Conservation (phyloP, 2,888 invertebrate species). For the Dynastes hyllus region DNA sequence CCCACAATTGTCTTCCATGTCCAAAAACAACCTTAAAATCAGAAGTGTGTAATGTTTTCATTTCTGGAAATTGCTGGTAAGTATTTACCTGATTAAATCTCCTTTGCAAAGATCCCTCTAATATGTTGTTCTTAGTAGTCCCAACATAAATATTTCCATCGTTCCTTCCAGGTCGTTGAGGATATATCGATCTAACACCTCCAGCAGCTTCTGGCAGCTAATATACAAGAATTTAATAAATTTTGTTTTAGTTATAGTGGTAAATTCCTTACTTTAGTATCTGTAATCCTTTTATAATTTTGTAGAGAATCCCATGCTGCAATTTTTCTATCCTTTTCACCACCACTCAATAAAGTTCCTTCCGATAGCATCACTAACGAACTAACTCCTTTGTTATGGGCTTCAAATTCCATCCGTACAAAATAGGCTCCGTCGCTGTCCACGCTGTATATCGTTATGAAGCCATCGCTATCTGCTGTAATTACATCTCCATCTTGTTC, state of each 20-base stretch:
- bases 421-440: slow-evolving; percentile 93
- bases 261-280: slow-evolving; percentile 81
- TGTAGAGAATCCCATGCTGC: slow-evolving; percentile 94
- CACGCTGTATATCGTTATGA: slow-evolving; percentile 92
- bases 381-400: slow-evolving; percentile 91
- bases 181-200: slow-evolving; percentile 92
- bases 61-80: neutral
- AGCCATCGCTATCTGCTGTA: slow-evolving; percentile 93
- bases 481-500: slow-evolving; percentile 94
- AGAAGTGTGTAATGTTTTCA: slow-evolving; percentile 1
- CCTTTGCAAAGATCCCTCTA: slow-evolving; percentile 92
- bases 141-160: slow-evolving; percentile 95
- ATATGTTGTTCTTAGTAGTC: slow-evolving; percentile 90
- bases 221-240: slow-evolving; percentile 31
- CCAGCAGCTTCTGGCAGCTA: slow-evolving; percentile 91
- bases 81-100: slow-evolving; percentile 83
- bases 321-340: slow-evolving; percentile 91
- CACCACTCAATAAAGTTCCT: slow-evolving; percentile 91
- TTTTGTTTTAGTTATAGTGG: neutral
- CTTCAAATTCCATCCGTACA: slow-evolving; percentile 91
- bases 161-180: slow-evolving; percentile 89
- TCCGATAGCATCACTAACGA: slow-evolving; percentile 91
- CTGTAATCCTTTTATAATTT: slow-evolving; percentile 91
- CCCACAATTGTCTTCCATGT: slow-evolving; percentile 90
- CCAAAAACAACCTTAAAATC: slow-evolving; percentile 84